Base-by-base conservation (phyloP, 2,888 invertebrate species). In the Eupithecia tripunctaria region DNA sequence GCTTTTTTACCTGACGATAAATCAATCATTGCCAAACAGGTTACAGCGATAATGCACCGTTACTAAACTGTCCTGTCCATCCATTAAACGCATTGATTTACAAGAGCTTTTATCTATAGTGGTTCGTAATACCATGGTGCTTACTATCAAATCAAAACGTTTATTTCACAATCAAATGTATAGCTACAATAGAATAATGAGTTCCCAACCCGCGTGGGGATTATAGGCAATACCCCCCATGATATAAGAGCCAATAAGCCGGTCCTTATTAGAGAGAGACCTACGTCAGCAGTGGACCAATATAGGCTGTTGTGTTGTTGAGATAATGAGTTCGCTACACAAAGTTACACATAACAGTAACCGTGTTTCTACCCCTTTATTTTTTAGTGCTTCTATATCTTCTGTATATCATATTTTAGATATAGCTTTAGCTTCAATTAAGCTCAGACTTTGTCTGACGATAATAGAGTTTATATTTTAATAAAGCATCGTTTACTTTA, bases 11-110 rank as follows among this genome's bases (percentile, higher is more conserved):
- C 65, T 43, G 21, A 63, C 2, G 36, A 21, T 63, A 63, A 63
- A 63, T 63, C 36, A 63, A 63, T 63, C 63, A 12, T 21, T 21
- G 63, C 38, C 36, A 63, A 36, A 36, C 63, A 12, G 63, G 63
- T 63, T 63, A 21, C 62, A 62, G 27, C 14, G 29, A 63, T 63
- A 63, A 63, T 63, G n/a, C 38, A 21, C 63, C 63, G 63, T 63
- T 63, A 63, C 62, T 63, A 63, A 36, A 12, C n/a, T n/a, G n/a
- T n/a, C n/a, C n/a, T n/a, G 63, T 0, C n/a, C 21, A 21, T 21
- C 21, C 38, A 63, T 63, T 63, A 63, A 36, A 38, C 63, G n/a
- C 14, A 0, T 32, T 21, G 36, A 63, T 63, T 63, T 63, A 38
- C 2, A 63, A n/a, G 15, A 27, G 63, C 36, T 63, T 32, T 32